Conservation (phyloP, 2,797 vertebrate species). For the Microctenopoma lineatum region DNA sequence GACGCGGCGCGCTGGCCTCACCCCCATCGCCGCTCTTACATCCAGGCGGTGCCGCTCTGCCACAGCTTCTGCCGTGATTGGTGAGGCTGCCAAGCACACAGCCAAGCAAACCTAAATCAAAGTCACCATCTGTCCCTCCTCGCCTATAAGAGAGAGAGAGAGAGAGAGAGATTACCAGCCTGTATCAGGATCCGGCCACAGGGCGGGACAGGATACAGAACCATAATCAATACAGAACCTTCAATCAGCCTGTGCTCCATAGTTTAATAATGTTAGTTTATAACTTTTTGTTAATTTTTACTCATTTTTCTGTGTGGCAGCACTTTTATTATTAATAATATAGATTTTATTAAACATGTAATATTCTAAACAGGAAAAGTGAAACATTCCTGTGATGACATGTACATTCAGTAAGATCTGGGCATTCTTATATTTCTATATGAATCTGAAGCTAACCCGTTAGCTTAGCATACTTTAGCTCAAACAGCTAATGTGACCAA, state of each 20-base stretch:
- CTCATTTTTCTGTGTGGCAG: too few relatives aligned
- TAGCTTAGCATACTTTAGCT: not conserved
- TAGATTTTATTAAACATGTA: too few relatives aligned
- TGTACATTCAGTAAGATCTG: too few relatives aligned
- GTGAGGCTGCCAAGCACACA: slow-evolving; percentile 70
- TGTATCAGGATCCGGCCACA: too few relatives aligned
- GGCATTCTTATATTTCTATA: not conserved
- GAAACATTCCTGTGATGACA: too few relatives aligned
- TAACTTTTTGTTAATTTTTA: too few relatives aligned
- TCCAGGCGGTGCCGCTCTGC: slow-evolving; percentile 87
- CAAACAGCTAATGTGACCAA: not conserved
- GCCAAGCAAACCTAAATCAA: slow-evolving; percentile 25
- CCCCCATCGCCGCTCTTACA: slow-evolving; percentile 71
- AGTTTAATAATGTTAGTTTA: too few relatives aligned
- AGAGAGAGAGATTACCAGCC: slow-evolving; percentile 11
- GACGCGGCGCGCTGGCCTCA: slow-evolving; percentile 83
- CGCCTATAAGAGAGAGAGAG: not conserved
- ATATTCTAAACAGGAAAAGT: too few relatives aligned
- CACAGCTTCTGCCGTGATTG: slow-evolving; percentile 88
- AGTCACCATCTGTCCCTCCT: slow-evolving; percentile 9
- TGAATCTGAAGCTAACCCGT: not conserved
- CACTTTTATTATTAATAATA: too few relatives aligned
- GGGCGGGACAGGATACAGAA: too few relatives aligned
- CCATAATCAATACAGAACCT: too few relatives aligned
- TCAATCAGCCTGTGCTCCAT: too few relatives aligned